These are phyloP conservation scores for Atherinosoma microstoma DNA, from an alignment of 2,797 vertebrate genomes.

Conservation along the genomic window DNA sequence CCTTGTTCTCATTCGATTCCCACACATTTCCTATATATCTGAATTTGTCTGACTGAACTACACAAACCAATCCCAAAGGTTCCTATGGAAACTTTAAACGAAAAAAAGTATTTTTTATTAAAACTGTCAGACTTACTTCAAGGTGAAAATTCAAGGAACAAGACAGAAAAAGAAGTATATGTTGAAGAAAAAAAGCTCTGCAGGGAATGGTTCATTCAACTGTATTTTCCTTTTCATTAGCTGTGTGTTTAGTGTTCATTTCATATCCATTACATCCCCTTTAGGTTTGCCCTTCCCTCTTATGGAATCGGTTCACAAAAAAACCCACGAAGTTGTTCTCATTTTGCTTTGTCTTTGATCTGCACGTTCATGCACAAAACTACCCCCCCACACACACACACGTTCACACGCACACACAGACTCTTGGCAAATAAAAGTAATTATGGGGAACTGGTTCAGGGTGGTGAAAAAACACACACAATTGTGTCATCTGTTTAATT, in stretches of 20 bases:
- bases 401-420: slow-evolving; percentile 13
- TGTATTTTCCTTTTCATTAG: slow-evolving; percentile 71
- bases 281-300: slow-evolving; percentile 64
- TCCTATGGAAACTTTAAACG: not conserved
- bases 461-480: slow-evolving; percentile 48
- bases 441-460: slow-evolving; percentile 45
- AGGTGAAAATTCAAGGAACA: not conserved
- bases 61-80: too few species aligned
- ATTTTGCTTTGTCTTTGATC: slow-evolving; percentile 57
- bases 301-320: slow-evolving; percentile 63
- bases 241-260: slow-evolving; percentile 67
- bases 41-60: too few species aligned
- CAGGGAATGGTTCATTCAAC: slow-evolving; percentile 39
- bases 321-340: slow-evolving; percentile 53
- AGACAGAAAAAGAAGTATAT: not conserved
- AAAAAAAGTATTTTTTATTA: not conserved
- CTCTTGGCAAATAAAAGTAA: slow-evolving; percentile 46
- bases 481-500: slow-evolving; percentile 52
- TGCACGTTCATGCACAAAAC: slow-evolving; percentile 1
- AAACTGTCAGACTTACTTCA: not conserved
- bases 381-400: slow-evolving; percentile 5
- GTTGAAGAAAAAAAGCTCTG: slow-evolving; percentile 19
- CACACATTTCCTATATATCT: too few species aligned
- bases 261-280: slow-evolving; percentile 68
- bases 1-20: too few species aligned